phyloP scores from a whole-genome alignment of 2,888 invertebrate species.

The Tillus elongatus region DNA sequence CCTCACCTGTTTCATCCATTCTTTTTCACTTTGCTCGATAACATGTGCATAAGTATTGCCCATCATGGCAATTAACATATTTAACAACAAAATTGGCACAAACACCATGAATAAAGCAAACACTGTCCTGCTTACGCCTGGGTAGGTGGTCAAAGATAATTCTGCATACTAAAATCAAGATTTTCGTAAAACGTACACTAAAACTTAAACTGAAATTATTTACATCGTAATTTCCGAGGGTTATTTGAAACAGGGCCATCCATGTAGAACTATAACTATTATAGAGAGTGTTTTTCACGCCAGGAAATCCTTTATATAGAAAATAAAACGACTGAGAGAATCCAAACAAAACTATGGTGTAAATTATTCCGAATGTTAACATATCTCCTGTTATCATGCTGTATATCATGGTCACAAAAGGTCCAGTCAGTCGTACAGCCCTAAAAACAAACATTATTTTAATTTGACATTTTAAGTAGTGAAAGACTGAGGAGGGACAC shows the following conservation, averaged over 20 bases:
- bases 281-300: slow-evolving; percentile 71
- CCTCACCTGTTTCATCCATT: slow-evolving; percentile 88
- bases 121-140: slow-evolving; percentile 87
- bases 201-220: slow-evolving; percentile 34
- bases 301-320: slow-evolving; percentile 83
- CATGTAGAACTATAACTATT: slow-evolving; percentile 83
- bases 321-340: slow-evolving; percentile 95
- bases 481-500: too few species aligned
- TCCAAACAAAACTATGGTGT: slow-evolving; percentile 85
- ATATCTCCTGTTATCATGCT: slow-evolving; percentile 99
- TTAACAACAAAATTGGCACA: slow-evolving; percentile 89
- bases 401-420: slow-evolving; percentile 99
- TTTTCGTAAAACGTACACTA: background rate
- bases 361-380: slow-evolving; percentile 97
- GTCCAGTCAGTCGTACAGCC: slow-evolving; percentile 89
- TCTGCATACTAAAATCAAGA: slow-evolving; percentile 73
- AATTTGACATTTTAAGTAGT: too few species aligned
- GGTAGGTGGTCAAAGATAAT: slow-evolving; percentile 81
- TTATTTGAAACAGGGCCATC: slow-evolving; percentile 97
- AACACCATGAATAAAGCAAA: slow-evolving; percentile 97
- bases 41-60: slow-evolving; percentile 98
- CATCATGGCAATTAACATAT: slow-evolving; percentile 99
- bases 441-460: slow-evolving; percentile 44
- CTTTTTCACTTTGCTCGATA: slow-evolving; percentile 96
- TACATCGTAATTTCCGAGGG: slow-evolving; percentile 95